Base-by-base conservation (phyloP, 2,888 invertebrate species). In the Erynnis tages region DNA sequence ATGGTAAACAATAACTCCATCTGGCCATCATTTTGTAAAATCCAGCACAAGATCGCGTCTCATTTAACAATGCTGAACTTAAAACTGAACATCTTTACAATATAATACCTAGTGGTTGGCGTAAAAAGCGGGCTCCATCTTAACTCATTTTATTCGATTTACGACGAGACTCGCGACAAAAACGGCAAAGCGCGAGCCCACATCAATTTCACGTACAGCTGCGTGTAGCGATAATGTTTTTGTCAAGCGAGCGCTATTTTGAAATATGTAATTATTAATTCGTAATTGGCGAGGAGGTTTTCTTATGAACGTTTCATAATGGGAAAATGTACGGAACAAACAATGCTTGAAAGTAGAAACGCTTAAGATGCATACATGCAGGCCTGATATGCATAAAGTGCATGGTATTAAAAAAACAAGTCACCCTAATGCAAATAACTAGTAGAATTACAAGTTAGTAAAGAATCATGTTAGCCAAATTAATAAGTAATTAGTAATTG, bases 61-160 rank as follows among this genome's bases (percentile, higher is more conserved):
- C n/a, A n/a, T n/a, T n/a, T n/a, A n/a, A n/a, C n/a, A n/a, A n/a
- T n/a, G n/a, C n/a, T n/a, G n/a, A n/a, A n/a, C n/a, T n/a, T n/a
- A n/a, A n/a, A n/a, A n/a, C 21, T 13, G 1, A 37, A n/a, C 38
- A 38, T 10, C 38, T 38, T 38, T 11, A 38, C 11, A 38, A 23
- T 11, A 38, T 7, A 38, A 23, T 1, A n/a, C 1, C 23, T 10
- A 38, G 7, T 21, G 21, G 38, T 21, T 27, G 2, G n/a, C 19
- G 19, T 40, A 48, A 48, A 48, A 40, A 40, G 30, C n/a, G 4
- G 16, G 10, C 21, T 23, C 16, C 34, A 14, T 45, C 6, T 34
- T 34, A 35, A 11, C 16, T 34, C 23, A 10, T 40, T 48, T 48
- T 30, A 32, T 40, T 63, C 50, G 17, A 49, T 49, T 49, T 41